Evolutionary conservation across 2,888 invertebrate species (phyloP).

Genomic region (Xylocampa areola): DNA sequence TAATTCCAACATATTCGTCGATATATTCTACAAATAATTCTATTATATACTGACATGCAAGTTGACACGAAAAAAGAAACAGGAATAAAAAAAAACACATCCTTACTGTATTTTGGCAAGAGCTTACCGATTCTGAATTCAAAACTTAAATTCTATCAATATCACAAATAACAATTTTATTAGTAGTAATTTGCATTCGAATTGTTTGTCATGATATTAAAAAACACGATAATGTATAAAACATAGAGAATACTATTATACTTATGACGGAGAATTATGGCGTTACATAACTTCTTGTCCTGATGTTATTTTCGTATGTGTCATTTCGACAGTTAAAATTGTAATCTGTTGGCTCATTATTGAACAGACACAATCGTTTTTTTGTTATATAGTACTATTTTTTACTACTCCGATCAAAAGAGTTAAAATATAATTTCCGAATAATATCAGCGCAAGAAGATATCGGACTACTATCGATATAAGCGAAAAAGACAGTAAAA

Average conservation of each 20-base stretch:
- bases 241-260: constrained; percentile 1
- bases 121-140: constrained; percentile 13
- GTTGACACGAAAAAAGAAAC: constrained; percentile 7
- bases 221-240: constrained; percentile 13
- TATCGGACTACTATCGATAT: neutral
- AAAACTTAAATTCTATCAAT: constrained; percentile 24
- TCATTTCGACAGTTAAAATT: no score
- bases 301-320: no score
- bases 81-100: constrained; percentile 17
- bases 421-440: neutral
- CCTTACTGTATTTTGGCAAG: constrained; percentile 41
- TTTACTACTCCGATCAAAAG: no score
- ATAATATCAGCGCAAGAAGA: neutral
- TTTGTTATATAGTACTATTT: no score
- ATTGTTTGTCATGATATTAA: constrained; percentile 32
- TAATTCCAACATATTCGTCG: constrained; percentile 14
- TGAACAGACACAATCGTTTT: no score
- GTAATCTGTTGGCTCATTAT: no score
- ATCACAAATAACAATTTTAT: constrained; percentile 29
- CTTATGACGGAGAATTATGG: no score
- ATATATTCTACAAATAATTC: constrained; percentile 4
- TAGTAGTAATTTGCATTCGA: constrained; percentile 21
- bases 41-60: constrained; percentile 17
- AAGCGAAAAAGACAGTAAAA: constrained; percentile 8
- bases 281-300: no score